Conservation (phyloP, 2,797 vertebrate genomes). For the Telmatherina bonti region DNA sequence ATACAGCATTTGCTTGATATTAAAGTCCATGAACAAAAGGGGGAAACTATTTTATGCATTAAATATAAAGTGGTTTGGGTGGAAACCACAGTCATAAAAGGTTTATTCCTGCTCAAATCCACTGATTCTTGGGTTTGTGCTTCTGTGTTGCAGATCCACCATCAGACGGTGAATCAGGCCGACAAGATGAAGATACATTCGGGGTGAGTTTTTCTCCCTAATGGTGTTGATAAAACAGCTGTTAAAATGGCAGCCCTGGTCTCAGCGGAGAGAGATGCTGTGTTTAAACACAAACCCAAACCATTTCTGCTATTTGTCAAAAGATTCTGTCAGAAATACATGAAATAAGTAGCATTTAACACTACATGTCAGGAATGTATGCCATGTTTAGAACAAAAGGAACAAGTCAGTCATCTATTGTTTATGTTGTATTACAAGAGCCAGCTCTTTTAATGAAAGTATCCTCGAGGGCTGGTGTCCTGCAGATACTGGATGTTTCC, state of each 20-base stretch:
- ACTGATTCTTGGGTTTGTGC: constrained; percentile 42
- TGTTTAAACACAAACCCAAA: constrained; percentile 22
- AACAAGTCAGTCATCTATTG: background rate
- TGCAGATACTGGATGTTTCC: too few relatives aligned
- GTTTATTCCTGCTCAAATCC: constrained; percentile 9
- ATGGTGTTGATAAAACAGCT: constrained; percentile 54
- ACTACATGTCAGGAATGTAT: background rate
- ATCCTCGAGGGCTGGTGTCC: too few relatives aligned
- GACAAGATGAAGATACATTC: constrained; percentile 96
- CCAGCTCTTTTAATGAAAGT: background rate
- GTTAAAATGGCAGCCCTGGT: constrained; percentile 37
- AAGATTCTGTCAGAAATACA: constrained; percentile 5
- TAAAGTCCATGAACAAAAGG: constrained; percentile 10
- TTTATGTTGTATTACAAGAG: too few relatives aligned
- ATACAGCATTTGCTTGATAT: background rate
- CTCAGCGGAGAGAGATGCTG: constrained; percentile 22
- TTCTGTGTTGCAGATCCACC: constrained; percentile 72
- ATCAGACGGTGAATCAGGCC: constrained; percentile 88
- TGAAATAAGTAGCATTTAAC: background rate
- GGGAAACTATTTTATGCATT: constrained; percentile 7
- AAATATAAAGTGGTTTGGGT: constrained; percentile 13
- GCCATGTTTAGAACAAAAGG: background rate
- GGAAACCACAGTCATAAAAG: constrained; percentile 23
- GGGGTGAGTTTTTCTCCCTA: constrained; percentile 88
- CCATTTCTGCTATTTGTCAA: constrained; percentile 27